A percentile compares a stretch with the other conserved stretches of the same genome.
phyloP scores from a whole-genome alignment of 2,113 vertebrate genomes.

The Halichoerus grypus region DNA sequence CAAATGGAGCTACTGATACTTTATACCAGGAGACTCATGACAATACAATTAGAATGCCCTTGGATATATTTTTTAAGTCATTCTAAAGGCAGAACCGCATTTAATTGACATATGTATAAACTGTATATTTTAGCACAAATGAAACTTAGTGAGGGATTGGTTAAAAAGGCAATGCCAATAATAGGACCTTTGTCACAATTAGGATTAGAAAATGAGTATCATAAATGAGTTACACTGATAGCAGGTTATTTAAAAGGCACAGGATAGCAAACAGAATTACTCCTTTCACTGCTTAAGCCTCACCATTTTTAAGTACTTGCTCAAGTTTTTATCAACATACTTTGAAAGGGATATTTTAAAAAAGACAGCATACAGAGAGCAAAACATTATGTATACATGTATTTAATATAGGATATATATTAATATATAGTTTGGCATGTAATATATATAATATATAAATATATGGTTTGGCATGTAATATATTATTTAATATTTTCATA shows the following conservation, averaged over 20 bases:
- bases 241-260: background rate
- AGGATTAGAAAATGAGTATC: background rate
- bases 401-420: background rate
- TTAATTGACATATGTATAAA: background rate
- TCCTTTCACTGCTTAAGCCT: background rate
- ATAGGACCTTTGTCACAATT: background rate
- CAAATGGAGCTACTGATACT: background rate
- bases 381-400: background rate
- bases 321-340: conserved; percentile 17
- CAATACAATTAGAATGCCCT: background rate
- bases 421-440: background rate
- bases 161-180: background rate
- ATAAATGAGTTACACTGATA: background rate
- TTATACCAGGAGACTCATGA: background rate
- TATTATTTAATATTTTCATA: background rate
- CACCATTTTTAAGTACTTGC: background rate
- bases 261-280: background rate
- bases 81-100: background rate
- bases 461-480: background rate
- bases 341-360: background rate
- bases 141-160: conserved; percentile 40
- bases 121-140: conserved; percentile 11
- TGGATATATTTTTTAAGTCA: background rate
- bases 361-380: background rate
- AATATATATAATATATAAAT: background rate